A percentile compares a stretch with the other conserved stretches of the same genome.
phyloP scores from a whole-genome alignment of 2,888 invertebrate genomes.

The Tryphoninae sp. region DNA sequence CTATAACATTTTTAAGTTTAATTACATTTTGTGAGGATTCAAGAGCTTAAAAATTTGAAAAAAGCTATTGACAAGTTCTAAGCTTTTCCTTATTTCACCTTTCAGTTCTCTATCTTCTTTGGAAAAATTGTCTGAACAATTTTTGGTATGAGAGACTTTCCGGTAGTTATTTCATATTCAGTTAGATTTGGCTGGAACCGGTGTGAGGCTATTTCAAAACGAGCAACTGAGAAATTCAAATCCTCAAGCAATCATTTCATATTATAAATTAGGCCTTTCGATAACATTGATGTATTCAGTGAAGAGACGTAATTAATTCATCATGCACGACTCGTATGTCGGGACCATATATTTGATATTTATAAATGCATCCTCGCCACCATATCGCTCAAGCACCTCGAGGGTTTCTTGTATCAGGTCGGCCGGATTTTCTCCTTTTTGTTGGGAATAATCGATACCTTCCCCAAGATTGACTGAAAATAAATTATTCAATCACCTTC shows the following conservation, averaged over 20 bases:
- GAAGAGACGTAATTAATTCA: constrained; percentile 83
- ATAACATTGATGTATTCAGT: constrained; percentile 1
- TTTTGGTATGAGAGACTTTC: too few relatives aligned
- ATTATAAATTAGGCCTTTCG: neutral
- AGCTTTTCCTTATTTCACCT: too few relatives aligned
- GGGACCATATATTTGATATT: constrained; percentile 99
- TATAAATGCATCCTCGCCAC: constrained; percentile 97
- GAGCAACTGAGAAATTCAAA: too few relatives aligned
- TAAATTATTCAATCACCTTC: constrained; percentile 1
- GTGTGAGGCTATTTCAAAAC: too few relatives aligned
- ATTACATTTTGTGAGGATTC: neutral
- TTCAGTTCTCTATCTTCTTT: too few relatives aligned
- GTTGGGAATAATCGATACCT: constrained; percentile 94
- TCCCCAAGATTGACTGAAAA: constrained; percentile 92
- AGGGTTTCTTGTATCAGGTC: constrained; percentile 96
- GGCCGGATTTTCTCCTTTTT: constrained; percentile 92
- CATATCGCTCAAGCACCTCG: constrained; percentile 94
- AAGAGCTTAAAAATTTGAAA: too few relatives aligned
- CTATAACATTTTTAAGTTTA: neutral
- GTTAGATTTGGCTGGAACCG: too few relatives aligned
- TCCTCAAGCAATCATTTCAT: neutral
- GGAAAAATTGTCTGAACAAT: too few relatives aligned
- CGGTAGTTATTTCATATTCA: too few relatives aligned
- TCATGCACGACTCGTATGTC: constrained; percentile 96
- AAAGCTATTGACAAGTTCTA: too few relatives aligned